Base-by-base conservation (phyloP, 2,113 vertebrate genomes). In the Rhombomys opimus region DNA sequence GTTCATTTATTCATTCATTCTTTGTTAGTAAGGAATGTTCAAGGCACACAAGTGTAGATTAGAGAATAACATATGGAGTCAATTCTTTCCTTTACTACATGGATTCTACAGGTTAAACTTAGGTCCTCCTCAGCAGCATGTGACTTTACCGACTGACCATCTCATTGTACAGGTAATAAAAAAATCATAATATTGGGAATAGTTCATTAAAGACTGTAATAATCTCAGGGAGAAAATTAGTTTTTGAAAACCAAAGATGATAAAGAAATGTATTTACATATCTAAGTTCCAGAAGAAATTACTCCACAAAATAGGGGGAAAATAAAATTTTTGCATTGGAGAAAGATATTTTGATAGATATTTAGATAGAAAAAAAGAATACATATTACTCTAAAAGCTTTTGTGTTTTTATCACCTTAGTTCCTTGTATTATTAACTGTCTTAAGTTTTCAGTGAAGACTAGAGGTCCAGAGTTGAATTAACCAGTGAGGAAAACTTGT, bases 391-490 rank as follows among this genome's bases (percentile, higher is more conserved):
- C 38, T 23, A 77, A 46, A 89, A 73, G 80, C 30, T 72, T 85
- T 20, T 57, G 18, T 76, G 77, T 82, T 23, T 77, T 46, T 50
- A 14, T 38, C 8, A 57, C 30, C 7, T 89, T 13, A 8, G 20
- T 68, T 50, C 4, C 6, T 77, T 50, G 20, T 13, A 41, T 73
- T 41, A 77, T 95, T 94, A 88, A 78, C 52, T 23, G 59, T 41
- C 17, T 77, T 82, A 90, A 61, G 93, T 67, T 89, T 25, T 73
- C 41, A 81, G 23, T 81, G 73, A 89, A 91, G 85, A 88, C 8
- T 23, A 9, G 72, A 73, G 18, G 17, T 38, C 8, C 18, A 65
- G 35, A 81, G 38, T 81, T 95, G 50, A 95, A 59, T 59, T 0
- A 67, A 41, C 17, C 35, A 63, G 13, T 54, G 4, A 61, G 2